Conservation (phyloP, 1,140 invertebrate species). For the Drosophila nebulosa region DNA sequence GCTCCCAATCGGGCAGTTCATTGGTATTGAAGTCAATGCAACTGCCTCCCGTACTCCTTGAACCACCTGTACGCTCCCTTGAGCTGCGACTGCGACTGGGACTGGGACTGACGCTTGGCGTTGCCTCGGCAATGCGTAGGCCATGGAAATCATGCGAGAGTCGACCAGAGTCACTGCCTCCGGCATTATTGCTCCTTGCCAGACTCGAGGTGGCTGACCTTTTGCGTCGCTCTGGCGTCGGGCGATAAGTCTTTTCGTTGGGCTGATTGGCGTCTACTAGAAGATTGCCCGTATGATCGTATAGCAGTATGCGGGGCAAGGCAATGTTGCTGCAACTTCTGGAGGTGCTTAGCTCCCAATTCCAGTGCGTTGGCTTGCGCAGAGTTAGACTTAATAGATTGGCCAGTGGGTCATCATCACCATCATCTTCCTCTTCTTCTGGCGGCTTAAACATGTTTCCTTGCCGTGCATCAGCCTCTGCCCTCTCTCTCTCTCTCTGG, state of each 20-base stretch:
- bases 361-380: constrained; percentile 82
- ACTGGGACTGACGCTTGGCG: constrained; percentile 19
- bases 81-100: background rate
- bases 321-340: constrained; percentile 82
- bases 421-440: background rate
- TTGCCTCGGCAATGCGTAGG: constrained; percentile 61
- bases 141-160: constrained; percentile 59
- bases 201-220: constrained; percentile 54
- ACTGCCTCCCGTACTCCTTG: constrained; percentile 42
- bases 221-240: constrained; percentile 30
- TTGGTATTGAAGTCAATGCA: constrained; percentile 72
- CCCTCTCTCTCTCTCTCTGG: constrained; percentile 5
- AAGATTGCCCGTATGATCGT: constrained; percentile 81
- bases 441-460: background rate
- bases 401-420: constrained; percentile 43
- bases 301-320: constrained; percentile 82
- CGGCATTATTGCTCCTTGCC: background rate
- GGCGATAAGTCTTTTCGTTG: constrained; percentile 46
- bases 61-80: background rate
- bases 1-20: constrained; percentile 67
- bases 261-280: constrained; percentile 76
- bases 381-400: constrained; percentile 81
- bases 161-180: background rate
- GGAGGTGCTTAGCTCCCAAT: constrained; percentile 82
- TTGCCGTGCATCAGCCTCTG: background rate